Evolutionary conservation across 2,797 vertebrate species (phyloP), one percentile per base, ranked within the genome.

Genomic region (Channallabes apus): DNA sequence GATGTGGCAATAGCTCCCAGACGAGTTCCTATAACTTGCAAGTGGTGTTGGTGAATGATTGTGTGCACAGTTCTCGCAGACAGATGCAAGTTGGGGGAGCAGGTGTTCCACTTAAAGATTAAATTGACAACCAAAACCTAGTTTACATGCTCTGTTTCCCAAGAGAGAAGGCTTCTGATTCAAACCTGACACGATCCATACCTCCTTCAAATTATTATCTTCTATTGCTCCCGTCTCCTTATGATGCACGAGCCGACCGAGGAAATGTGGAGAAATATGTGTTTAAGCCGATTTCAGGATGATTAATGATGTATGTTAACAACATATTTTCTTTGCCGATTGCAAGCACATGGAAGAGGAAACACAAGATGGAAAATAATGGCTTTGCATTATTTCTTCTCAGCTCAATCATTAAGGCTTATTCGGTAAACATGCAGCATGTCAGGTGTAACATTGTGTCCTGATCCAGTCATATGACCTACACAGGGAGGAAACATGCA

Each of bases 281-380:
- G 62, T 79, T 86, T 65, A 88, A 73, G 62, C 51, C 22, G 75
- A 77, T 81, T 76, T 84, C 27, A 6, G 22, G 69, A 32, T 89
- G 88, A 89, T 86, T 85, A 82, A 89, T 89, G 85, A 58, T 38
- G 61, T 82, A 64, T 77, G 68, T 69, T 84, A 67, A 86, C 86
- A 78, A 86, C 56, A 82, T 86, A 89, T 83, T 86, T 79, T 68
- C 81, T 84, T 76, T 89, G 29, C 41, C 82, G 82, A 80, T 80
- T 35, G 81, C 41, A 84, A 61, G 41, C 75, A 61, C 56, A 86
- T 58, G 80, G 80, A 82, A 81, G 83, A 85, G 14, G 64, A 56
- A 69, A 59, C 82, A 81, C 79, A 78, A 64, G 80, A 87, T 71
- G 77, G 73, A 80, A 80, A 79, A 81, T 80, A 83, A 85, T 62